Conservation (phyloP, 1,140 invertebrate genomes). For the Riptortus pedestris region DNA sequence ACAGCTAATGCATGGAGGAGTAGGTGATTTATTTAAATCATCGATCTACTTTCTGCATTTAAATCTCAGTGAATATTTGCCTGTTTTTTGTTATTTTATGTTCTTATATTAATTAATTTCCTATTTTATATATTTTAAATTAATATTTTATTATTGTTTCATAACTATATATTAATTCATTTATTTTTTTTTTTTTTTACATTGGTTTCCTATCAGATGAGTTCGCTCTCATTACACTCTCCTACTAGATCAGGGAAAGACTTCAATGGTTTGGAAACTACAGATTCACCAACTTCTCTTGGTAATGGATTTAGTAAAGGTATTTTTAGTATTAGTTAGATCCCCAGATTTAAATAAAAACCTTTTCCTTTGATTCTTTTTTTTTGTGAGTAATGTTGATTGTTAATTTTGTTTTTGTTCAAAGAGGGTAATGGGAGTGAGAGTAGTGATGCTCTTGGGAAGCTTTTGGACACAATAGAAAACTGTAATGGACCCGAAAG, state of each 20-base stretch:
- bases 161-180: neutral
- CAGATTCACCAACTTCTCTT: conserved; percentile 13
- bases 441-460: conserved; percentile 28
- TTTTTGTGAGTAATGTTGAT: neutral
- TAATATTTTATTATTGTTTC: no score
- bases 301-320: conserved; percentile 1
- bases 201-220: conserved; percentile 19
- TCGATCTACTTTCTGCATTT: no score
- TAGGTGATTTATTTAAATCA: no score
- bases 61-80: no score
- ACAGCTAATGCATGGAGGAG: no score
- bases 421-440: conserved; percentile 25
- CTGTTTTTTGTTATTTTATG: no score
- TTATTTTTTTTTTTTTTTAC: neutral
- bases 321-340: no score
- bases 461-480: conserved; percentile 30
- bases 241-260: conserved; percentile 25
- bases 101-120: no score
- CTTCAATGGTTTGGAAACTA: conserved; percentile 26
- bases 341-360: neutral
- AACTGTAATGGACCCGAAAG: conserved; percentile 33
- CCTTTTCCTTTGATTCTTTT: neutral
- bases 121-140: no score
- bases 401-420: neutral
- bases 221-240: conserved; percentile 14